These are phyloP conservation scores for Anguilla anguilla DNA, from an alignment of 2,797 vertebrate species.

Conservation along the genomic window DNA sequence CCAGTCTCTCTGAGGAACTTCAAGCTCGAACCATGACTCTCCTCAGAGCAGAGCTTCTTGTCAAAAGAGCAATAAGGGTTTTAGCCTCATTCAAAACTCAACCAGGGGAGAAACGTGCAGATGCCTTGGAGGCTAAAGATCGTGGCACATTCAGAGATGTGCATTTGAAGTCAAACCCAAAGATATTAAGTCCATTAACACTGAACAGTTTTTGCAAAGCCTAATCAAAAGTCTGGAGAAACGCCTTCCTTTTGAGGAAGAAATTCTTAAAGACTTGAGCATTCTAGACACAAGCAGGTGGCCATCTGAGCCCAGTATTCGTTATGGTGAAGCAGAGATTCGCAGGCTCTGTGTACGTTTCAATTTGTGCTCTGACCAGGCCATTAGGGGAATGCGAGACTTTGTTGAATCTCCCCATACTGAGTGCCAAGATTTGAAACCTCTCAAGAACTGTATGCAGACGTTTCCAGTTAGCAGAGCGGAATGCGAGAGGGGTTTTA, in stretches of 20 bases:
- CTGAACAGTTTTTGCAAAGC: constrained; percentile 22
- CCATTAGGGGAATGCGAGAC: constrained; percentile 21
- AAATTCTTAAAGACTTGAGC: constrained; percentile 22
- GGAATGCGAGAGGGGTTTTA: too few species aligned
- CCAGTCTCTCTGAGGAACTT: constrained; percentile 23
- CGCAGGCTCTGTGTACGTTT: constrained; percentile 16
- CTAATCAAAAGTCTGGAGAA: constrained; percentile 28
- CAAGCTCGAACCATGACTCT: neutral
- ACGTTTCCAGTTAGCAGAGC: too few species aligned
- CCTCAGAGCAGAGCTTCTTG: neutral
- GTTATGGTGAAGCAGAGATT: constrained; percentile 17
- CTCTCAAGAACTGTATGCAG: too few species aligned
- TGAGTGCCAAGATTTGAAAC: too few species aligned
- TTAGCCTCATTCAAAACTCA: neutral
- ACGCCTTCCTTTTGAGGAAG: constrained; percentile 22
- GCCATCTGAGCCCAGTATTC: constrained; percentile 20
- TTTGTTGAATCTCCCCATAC: neutral
- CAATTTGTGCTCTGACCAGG: constrained; percentile 15
- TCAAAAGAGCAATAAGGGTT: neutral
- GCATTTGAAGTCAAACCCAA: constrained; percentile 2
- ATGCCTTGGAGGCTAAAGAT: neutral
- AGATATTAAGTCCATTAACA: neutral
- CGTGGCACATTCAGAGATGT: neutral
- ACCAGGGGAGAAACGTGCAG: neutral
- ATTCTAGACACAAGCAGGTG: constrained; percentile 16